These are phyloP conservation scores for Lerista edwardsae DNA, from an alignment of 2,797 vertebrate species.

Conservation along the genomic window DNA sequence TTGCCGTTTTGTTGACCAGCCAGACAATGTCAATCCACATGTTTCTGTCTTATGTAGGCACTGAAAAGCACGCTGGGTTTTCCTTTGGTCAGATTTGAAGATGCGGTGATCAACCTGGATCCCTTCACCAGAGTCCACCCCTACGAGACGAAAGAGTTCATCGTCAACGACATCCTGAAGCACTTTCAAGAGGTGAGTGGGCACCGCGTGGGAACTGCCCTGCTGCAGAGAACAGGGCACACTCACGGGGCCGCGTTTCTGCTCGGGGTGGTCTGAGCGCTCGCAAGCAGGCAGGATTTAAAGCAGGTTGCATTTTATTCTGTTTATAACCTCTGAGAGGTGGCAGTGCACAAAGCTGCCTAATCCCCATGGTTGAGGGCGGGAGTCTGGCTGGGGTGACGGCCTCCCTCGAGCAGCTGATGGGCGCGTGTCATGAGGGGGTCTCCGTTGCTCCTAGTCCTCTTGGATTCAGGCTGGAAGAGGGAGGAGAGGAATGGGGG, in stretches of 20 bases:
- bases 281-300: too few relatives aligned
- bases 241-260: background rate
- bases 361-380: too few relatives aligned
- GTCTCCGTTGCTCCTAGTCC: too few relatives aligned
- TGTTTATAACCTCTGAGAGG: too few relatives aligned
- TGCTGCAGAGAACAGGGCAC: background rate
- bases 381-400: too few relatives aligned
- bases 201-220: background rate
- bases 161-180: conserved; percentile 94
- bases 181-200: conserved; percentile 94
- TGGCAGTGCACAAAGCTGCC: too few relatives aligned
- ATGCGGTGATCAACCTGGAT: conserved; percentile 95
- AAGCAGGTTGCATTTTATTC: too few relatives aligned
- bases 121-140: conserved; percentile 96
- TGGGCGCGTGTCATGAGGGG: too few relatives aligned
- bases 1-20: background rate
- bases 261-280: too few relatives aligned
- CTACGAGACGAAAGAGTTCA: conserved; percentile 96
- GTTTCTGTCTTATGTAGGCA: conserved; percentile 74
- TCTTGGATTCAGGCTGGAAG: too few relatives aligned
- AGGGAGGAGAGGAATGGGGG: too few relatives aligned
- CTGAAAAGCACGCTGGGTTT: conserved; percentile 93
- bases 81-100: conserved; percentile 93
- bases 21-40: background rate
- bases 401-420: too few relatives aligned